Base-by-base conservation (phyloP, 2,797 vertebrate genomes). In the Melopsittacus undulatus region DNA sequence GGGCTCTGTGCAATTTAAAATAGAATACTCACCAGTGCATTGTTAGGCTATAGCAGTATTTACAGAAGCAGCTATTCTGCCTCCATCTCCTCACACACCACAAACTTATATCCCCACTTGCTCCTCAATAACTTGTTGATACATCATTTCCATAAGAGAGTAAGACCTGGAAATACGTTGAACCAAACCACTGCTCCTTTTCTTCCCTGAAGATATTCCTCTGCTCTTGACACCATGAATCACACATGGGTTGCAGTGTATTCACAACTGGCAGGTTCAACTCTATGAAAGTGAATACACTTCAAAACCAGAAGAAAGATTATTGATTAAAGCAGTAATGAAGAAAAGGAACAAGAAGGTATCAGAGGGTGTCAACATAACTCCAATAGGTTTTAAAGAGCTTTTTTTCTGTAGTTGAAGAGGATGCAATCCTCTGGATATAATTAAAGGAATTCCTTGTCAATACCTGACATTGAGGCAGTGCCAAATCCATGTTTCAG, bases 401-500 rank as follows among this genome's bases (percentile, higher is more conserved):
- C 24, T 83, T 32, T 43, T 66, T 82, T 73, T n/a, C 51, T 77
- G 34, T 9, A 56, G 16, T 1, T 69, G 45, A 56, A 70, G 27
- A 30, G 19, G 56, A 48, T 3, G 46, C 7, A 62, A 22, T 29
- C 21, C 48, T 23, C 38, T 69, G 48, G 45, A 27, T 32, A 5
- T 0, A 36, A 68, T 11, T 3, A 23, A 51, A 49, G 51, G 38
- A 88, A 67, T 43, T 69, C 62, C 43, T 62, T n/a, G 18, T 21
- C 61, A 7, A 64, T 98, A 99, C 99, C 99, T 99, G 98, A 99
- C 93, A 38, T 98, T 99, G 95, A 99, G 94, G 97, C 99, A 99
- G 94, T 94, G 98, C 99, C 99, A 99, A 96, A 99, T 97, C 99
- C 99, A 99, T 0, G 99, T 99, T 97, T 99, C 99, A 0, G 99